Evolutionary conservation across 2,113 vertebrate species (phyloP), one percentile per base, ranked within the genome.

Genomic region (Xiphophorus couchianus): DNA sequence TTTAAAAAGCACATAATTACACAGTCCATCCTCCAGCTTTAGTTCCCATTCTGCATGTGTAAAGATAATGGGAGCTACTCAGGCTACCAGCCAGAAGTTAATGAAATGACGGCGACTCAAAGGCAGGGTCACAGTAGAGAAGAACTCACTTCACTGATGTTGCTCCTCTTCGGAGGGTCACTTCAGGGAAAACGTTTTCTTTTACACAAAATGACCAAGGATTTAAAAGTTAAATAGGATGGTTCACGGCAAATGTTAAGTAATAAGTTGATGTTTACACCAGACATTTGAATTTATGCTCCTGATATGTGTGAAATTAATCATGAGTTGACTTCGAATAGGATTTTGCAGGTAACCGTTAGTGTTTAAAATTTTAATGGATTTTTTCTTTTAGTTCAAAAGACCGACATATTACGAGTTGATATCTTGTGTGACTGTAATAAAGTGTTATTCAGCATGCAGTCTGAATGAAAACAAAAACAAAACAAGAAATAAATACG

Each of bases 1-100:
- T 78, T 85, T 84, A 70, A 93, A 89, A 85, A 80, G 81, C 83
- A 86, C 71, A 90, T 93, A 94, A 95, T 94, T 94, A 86, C 75
- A 85, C 19, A 31, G 71, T 68, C 76, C 60, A 70, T 81, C 69
- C 33, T 77, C 73, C 76, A 62, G 65, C 78, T 88, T 82, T 54
- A 69, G 80, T 78, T 79, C 85, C 64, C 69, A 81, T 82, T 87
- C 88, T 90, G 86, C 80, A 63, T 66, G 81, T 85, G 67, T 75
- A 78, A 80, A 90, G 90, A 93, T 92, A 90, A 90, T 84, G 84
- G 63, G 76, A 75, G 48, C 68, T 39, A 66, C 31, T 37, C 63
- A 19, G 74, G 71, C 76, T 71, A 69, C 67, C 74, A 51, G 30
- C 69, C 71, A 71, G 76, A 74, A 91, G 90, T 94, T 94, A 95